Evolutionary conservation across 1,140 invertebrate species (phyloP), one percentile per base, ranked within the genome.

Genomic region (Propsilocerus akamusi): DNA sequence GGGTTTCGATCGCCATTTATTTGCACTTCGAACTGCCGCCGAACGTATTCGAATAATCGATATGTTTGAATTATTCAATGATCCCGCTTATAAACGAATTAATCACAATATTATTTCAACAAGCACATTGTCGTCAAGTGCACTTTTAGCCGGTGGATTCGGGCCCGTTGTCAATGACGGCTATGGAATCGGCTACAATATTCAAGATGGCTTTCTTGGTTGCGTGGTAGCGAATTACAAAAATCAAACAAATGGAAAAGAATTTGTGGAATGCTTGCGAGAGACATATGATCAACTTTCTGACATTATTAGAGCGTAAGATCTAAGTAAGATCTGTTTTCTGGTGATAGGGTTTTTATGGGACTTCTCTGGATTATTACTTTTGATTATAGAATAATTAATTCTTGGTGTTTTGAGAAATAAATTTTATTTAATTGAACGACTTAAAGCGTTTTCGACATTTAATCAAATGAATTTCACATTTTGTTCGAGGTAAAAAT

Each of bases 1-100:
- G 68, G 95, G 95, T 3, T 98, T 97, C 66, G 95, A 98, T 69
- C 71, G 96, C 24, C 95, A 99, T 70, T 66, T 99, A 48, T 97
- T 95, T 66, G 89, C 78, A 0, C 62, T 98, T 30, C 80, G 76
- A 58, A 73, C 77, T 51, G 68, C 78, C 4, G 83, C 81, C 0
- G 72, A 86, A 60, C 17, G 34, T 20, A 70, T 79, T 51, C 69
- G 72, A n/a, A 67, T 68, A 20, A 58, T 69, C 17, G 59, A 67
- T 0, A 54, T 73, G 23, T 82, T 83, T 4, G 71, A 71, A 6
- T 63, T 97, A 47, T 97, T 81, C 63, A 67, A 74, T 49, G 88
- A 94, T 62, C 76, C 80, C 48, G 81, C 82, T 28, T 97, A 94
- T 63, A 64, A 72, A 25, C 69, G 68, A 53, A 78, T 97, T 37